Conservation (phyloP, 2,113 vertebrate genomes). For the Penelope pileata region DNA sequence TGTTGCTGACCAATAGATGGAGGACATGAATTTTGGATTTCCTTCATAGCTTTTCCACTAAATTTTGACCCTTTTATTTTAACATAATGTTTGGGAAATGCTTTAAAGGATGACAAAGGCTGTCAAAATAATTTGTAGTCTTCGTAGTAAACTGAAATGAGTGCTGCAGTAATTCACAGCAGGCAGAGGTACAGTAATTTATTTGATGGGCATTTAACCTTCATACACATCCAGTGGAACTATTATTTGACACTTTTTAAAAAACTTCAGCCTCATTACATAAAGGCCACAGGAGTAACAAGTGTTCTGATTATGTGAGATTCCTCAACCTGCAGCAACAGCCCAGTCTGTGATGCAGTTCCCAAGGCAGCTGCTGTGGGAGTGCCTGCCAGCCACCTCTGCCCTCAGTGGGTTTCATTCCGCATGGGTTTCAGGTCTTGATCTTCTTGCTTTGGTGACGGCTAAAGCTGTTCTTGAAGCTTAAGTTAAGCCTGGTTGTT, state of each 20-base stretch:
- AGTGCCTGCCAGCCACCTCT: neutral
- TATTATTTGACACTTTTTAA: neutral
- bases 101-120: neutral
- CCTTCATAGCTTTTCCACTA: neutral
- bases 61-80: neutral
- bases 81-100: neutral
- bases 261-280: neutral
- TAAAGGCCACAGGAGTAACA: neutral
- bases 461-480: neutral
- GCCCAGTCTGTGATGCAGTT: neutral
- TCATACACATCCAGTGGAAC: neutral
- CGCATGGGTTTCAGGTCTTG: neutral
- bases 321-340: neutral
- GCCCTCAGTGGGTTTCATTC: neutral
- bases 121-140: neutral
- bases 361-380: neutral
- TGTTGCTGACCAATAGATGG: neutral
- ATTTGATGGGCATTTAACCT: conserved; percentile 1
- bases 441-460: neutral
- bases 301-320: neutral
- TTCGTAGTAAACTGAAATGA: neutral
- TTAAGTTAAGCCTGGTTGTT: neutral
- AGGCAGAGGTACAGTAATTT: neutral
- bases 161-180: neutral
- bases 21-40: neutral